phyloP scores from a whole-genome alignment of 1,140 invertebrate species.

The Heliconius nattereri region DNA sequence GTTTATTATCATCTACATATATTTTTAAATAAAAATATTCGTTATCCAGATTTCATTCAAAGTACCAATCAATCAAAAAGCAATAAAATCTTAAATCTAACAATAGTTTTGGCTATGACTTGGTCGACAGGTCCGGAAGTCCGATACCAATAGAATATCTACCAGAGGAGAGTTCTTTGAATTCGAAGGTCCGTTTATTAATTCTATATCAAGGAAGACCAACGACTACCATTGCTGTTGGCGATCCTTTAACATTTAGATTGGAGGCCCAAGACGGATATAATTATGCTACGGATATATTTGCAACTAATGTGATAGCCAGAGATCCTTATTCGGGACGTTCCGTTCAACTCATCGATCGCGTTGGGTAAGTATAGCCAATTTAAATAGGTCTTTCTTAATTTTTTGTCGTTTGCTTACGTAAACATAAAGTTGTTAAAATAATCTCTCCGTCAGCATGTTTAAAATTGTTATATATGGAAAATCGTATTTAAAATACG shows the following conservation, averaged over 20 bases:
- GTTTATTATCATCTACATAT: not conserved
- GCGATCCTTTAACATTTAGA: slow-evolving; percentile 94
- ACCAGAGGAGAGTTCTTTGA: slow-evolving; percentile 93
- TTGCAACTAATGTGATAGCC: slow-evolving; percentile 96
- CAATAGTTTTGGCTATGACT: slow-evolving; percentile 70
- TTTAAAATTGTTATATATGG: too few relatives aligned
- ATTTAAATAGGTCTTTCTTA: too few relatives aligned
- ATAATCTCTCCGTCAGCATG: too few relatives aligned
- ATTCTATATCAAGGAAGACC: slow-evolving; percentile 94
- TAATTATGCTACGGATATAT: slow-evolving; percentile 93
- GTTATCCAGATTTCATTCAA: slow-evolving; percentile 63
- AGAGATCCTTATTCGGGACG: slow-evolving; percentile 95
- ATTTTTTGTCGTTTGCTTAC: too few relatives aligned
- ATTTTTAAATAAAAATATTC: not conserved
- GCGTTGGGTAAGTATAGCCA: slow-evolving; percentile 86
- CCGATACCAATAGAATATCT: slow-evolving; percentile 95
- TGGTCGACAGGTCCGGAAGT: slow-evolving; percentile 88
- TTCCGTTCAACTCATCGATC: slow-evolving; percentile 93
- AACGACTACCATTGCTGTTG: slow-evolving; percentile 96
- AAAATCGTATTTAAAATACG: too few relatives aligned
- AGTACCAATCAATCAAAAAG: slow-evolving; percentile 45
- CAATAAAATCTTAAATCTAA: slow-evolving; percentile 66
- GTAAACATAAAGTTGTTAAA: too few relatives aligned
- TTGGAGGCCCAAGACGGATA: slow-evolving; percentile 94
- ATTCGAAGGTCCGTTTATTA: slow-evolving; percentile 91